phyloP scores from a whole-genome alignment of 2,113 vertebrate species.

The Crotalus helleri region DNA sequence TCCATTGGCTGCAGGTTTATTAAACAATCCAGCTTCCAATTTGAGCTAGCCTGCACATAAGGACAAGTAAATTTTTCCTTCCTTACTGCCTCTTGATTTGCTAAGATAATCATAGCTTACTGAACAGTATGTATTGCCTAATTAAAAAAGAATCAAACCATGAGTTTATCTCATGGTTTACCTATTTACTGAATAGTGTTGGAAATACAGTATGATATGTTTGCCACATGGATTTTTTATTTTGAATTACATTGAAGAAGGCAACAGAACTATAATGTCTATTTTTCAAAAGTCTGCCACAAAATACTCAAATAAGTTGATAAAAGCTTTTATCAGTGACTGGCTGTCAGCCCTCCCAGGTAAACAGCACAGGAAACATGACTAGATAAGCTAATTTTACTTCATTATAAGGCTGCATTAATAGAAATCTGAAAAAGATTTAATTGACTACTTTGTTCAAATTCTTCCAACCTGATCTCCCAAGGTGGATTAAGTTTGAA shows the following conservation, averaged over 20 bases:
- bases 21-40: not conserved
- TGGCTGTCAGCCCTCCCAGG: not conserved
- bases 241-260: not conserved
- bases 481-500: not conserved
- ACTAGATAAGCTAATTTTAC: not conserved
- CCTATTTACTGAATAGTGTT: not conserved
- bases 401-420: not conserved
- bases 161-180: not conserved
- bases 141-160: not conserved
- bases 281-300: not conserved
- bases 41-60: not conserved
- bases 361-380: not conserved
- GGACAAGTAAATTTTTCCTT: too few species aligned
- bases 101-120: not conserved
- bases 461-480: not conserved
- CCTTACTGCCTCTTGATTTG: not conserved
- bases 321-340: not conserved
- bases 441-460: not conserved
- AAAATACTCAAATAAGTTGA: not conserved
- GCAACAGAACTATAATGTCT: not conserved
- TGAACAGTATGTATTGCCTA: not conserved
- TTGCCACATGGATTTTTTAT: not conserved
- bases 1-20: not conserved
- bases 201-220: not conserved
- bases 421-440: not conserved